Percentiles rank a stretch among this genome's conserved stretches.
phyloP scores from a whole-genome alignment of 2,888 invertebrate genomes.

The Brenthis hecate region DNA sequence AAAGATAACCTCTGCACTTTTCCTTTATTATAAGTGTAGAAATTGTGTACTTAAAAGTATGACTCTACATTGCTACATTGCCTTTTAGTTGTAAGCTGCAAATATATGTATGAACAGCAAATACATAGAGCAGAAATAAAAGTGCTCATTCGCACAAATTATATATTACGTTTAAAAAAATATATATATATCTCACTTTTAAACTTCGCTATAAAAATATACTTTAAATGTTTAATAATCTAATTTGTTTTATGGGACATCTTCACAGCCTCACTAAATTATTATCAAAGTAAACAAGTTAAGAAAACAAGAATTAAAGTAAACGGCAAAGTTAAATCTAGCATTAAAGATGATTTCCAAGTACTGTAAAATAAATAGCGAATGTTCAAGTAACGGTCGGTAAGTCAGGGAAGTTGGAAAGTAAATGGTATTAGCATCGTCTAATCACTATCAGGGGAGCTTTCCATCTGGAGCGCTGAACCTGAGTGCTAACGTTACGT shows the following conservation, averaged over 20 bases:
- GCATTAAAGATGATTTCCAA: slow-evolving; percentile 66
- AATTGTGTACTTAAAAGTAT: slow-evolving; percentile 37
- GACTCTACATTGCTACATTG: slow-evolving; percentile 35
- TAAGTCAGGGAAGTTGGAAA: slow-evolving; percentile 77
- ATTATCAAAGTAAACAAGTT: slow-evolving; percentile 6
- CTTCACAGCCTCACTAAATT: neutral
- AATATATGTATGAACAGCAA: slow-evolving; percentile 52
- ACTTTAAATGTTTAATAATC: too few relatives aligned
- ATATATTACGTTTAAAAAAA: too few relatives aligned
- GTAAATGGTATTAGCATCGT: slow-evolving; percentile 81
- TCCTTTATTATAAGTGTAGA: too few relatives aligned
- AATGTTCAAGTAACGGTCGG: slow-evolving; percentile 73
- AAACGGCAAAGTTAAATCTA: slow-evolving; percentile 51
- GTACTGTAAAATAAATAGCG: slow-evolving; percentile 71
- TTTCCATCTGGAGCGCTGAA: slow-evolving; percentile 46
- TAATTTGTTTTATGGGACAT: too few relatives aligned
- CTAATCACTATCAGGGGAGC: slow-evolving; percentile 80
- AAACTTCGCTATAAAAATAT: too few relatives aligned
- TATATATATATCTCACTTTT: too few relatives aligned
- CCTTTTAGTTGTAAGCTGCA: slow-evolving; percentile 16
- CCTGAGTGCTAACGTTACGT: slow-evolving; percentile 31
- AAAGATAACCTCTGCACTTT: too few relatives aligned
- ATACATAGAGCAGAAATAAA: too few relatives aligned
- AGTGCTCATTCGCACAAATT: too few relatives aligned
- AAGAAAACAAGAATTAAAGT: slow-evolving; percentile 27